These are phyloP conservation scores for Acanthococcus lagerstroemiae DNA, from an alignment of 2,888 invertebrate species.

Conservation along the genomic window DNA sequence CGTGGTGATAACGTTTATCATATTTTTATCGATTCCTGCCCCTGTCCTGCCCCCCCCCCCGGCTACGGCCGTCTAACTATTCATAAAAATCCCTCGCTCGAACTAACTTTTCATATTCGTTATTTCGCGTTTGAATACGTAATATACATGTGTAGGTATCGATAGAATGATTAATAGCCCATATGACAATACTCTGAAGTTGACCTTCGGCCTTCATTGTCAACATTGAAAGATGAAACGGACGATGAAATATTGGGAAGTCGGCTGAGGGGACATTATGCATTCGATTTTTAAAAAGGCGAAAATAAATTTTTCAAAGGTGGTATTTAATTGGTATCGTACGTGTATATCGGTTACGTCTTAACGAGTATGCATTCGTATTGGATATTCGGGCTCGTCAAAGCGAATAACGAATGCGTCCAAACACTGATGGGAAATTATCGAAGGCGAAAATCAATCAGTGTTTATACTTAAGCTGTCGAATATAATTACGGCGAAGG, in stretches of 20 bases:
- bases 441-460: too few species aligned
- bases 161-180: slow-evolving; percentile 4
- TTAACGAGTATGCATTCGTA: too few species aligned
- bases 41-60: too few species aligned
- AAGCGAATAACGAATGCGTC: too few species aligned
- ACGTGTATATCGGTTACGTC: background rate
- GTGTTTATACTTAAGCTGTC: too few species aligned
- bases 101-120: background rate
- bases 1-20: too few species aligned
- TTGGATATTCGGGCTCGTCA: too few species aligned
- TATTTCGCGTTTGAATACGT: background rate
- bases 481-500: too few species aligned
- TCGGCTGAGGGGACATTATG: slow-evolving; percentile 1
- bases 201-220: slow-evolving; percentile 26
- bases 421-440: too few species aligned
- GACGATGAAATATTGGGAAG: slow-evolving; percentile 17
- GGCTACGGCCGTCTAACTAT: too few species aligned
- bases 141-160: background rate
- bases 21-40: background rate
- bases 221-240: slow-evolving; percentile 23
- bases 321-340: background rate
- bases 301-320: background rate
- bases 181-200: slow-evolving; percentile 10
- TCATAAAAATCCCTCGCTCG: background rate
- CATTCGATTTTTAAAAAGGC: background rate